Evolutionary conservation across 2,113 vertebrate species (phyloP), one percentile per base, ranked within the genome.

Genomic region (Phainopepla nitens): DNA sequence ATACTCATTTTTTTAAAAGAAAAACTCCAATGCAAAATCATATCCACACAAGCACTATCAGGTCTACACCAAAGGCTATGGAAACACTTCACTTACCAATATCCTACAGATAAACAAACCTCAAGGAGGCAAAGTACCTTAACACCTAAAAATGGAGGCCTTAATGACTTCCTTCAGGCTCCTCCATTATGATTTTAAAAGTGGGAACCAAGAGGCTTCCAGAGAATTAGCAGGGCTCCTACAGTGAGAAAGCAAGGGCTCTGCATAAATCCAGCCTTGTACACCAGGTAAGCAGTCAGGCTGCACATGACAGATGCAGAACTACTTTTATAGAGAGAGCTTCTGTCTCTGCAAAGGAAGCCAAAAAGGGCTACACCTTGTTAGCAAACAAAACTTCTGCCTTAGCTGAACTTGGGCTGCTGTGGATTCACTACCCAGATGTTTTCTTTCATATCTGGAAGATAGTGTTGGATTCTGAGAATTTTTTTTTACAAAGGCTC

Each of bases 221-320:
- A 85, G 35, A 58, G 53, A 82, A 75, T 62, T 54, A 70, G n/a
- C n/a, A 70, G 61, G 16, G 44, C 44, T 81, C 35, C 25, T n/a
- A 39, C 15, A 57, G 13, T 24, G 16, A 56, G 57, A 84, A 56
- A 31, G 36, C 33, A 72, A 45, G 13, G 7, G 15, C 42, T 50
- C 51, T 39, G 33, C 56, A 39, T 7, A 61, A 81, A 58, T 24
- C 31, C 68, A 70, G 70, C 27, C 58, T 45, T 33, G 15, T 5
- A 27, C 0, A 0, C n/a, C 58, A 33, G 5, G 54, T 45, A 76
- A 69, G 36, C 14, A 19, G 42, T 6, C 1, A 16, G 41, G 23
- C 41, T 53, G 81, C 31, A 65, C 7, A 9, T 1, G 16, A 60
- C 4, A 36, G 35, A 53, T 5, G 15, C 69, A 72, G 44, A 73